Percentiles rank a stretch among this genome's conserved stretches.
Conservation (phyloP, 2,888 invertebrate species). For the Quadriops clusia region DNA sequence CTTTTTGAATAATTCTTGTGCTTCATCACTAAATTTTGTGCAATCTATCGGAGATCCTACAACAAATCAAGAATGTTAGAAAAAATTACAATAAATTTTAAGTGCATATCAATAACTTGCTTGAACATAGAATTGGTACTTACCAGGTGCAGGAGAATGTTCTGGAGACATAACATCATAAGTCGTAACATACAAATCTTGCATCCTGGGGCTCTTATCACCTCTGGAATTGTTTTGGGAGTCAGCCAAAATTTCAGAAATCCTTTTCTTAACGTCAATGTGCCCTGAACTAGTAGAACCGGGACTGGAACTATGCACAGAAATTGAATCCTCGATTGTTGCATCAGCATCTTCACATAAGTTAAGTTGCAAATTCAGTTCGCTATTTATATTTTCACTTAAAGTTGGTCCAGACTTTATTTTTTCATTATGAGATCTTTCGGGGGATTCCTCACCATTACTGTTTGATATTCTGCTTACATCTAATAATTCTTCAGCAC, state of each 20-base stretch:
- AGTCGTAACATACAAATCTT: slow-evolving; percentile 32
- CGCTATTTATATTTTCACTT: too few species aligned
- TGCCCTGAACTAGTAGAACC: too few species aligned
- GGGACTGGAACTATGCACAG: too few species aligned
- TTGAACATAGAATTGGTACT: too few species aligned
- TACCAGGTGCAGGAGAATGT: slow-evolving; percentile 29
- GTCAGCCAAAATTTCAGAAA: slow-evolving; percentile 32
- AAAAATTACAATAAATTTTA: slow-evolving; percentile 8
- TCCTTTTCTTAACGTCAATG: slow-evolving; percentile 29
- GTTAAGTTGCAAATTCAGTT: too few species aligned
- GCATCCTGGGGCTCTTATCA: slow-evolving; percentile 31
- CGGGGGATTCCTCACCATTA: too few species aligned
- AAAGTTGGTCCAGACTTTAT: too few species aligned
- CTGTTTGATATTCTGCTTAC: too few species aligned
- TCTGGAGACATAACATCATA: slow-evolving; percentile 28
- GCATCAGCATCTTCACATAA: too few species aligned
- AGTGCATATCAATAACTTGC: slow-evolving; percentile 6
- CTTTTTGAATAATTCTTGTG: slow-evolving; percentile 48
- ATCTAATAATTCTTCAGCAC: too few species aligned
- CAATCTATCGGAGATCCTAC: slow-evolving; percentile 24
- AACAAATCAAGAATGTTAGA: slow-evolving; percentile 13
- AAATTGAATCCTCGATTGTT: too few species aligned
- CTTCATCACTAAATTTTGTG: slow-evolving; percentile 37
- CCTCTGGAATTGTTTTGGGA: slow-evolving; percentile 21
- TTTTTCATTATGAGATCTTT: too few species aligned